Evolutionary conservation across 2,888 invertebrate species (phyloP), one percentile per base, ranked within the genome.

Genomic region (Capitulum mitella): DNA sequence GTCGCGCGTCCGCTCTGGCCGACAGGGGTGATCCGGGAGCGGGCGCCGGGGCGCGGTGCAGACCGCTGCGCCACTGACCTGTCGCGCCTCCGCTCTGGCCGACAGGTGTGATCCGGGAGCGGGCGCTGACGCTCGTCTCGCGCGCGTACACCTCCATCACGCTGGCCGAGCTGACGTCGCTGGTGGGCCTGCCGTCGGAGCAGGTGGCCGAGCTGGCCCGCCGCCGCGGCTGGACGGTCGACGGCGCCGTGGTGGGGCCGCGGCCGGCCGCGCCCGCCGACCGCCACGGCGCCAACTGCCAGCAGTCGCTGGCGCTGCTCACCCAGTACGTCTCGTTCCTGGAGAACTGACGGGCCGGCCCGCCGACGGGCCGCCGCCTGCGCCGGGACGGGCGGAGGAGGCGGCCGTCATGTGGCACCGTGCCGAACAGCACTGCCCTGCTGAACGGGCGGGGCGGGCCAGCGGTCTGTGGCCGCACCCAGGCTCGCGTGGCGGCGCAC

Each of bases 81-180:
- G 29, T n/a, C 0, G 8, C 43, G 43, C 43, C 43, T 8, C 19
- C 51, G 51, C 51, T 46, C 46, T n/a, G 43, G 43, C 81, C 86
- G 89, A 0, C 87, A 95, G 96, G 92, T 82, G 90, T 90, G 83
- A 90, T 92, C 48, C 89, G 93, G 81, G 90, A 91, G 83, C 89
- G 93, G 84, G 92, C 93, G 5, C 89, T 95, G 80, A 89, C 90
- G 80, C 87, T 97, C 76, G 92, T 96, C 81, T 90, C 92, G 0
- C 90, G 91, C 82, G 95, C 96, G 0, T 97, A 97, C 86, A 94
- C 93, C 46, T 93, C 94, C 2, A 92, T 97, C 83, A 91, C 91
- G 79, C 87, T 92, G 79, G 91, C 92, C 78, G 92, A 92, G 58
- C 89, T 95, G 77, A 89, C 93, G 5, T 87, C 90, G 46, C 92